Evolutionary conservation across 1,140 invertebrate genomes (phyloP).

Genomic region (Cotesia vestalis): DNA sequence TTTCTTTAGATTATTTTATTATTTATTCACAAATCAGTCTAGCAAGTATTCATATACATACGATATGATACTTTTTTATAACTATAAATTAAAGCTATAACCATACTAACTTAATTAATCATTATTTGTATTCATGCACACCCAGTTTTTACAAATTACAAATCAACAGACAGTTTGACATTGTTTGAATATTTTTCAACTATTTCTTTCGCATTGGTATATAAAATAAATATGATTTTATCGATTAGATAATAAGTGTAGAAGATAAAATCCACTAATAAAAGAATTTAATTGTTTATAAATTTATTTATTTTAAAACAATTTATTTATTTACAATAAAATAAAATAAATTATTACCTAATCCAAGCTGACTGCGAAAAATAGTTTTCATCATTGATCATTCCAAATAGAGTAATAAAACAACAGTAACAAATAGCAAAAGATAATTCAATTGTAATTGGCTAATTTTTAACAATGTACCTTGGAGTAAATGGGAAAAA

Average conservation of each 20-base stretch:
- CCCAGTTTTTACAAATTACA: no score
- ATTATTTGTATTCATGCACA: background rate
- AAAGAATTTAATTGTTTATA: background rate
- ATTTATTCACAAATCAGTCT: slow-evolving; percentile 63
- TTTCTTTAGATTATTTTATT: slow-evolving; percentile 57
- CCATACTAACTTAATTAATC: background rate
- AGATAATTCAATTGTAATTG: slow-evolving; percentile 66
- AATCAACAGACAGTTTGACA: no score
- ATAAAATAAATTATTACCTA: slow-evolving; percentile 53
- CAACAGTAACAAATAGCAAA: slow-evolving; percentile 18
- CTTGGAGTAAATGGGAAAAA: slow-evolving; percentile 37
- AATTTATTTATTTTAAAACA: background rate
- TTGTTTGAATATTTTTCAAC: no score
- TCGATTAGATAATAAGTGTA: no score
- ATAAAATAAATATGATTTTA: no score
- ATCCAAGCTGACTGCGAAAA: slow-evolving; percentile 40
- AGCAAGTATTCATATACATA: slow-evolving; percentile 33
- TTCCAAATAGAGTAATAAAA: background rate
- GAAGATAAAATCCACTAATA: no score
- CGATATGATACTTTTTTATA: background rate
- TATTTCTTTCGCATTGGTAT: no score
- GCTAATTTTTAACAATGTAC: slow-evolving; percentile 63
- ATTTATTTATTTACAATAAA: background rate
- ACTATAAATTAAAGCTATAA: no score
- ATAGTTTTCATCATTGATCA: background rate